Base-by-base conservation (phyloP, 1,140 invertebrate species). In the Drosophila lacteicornis region DNA sequence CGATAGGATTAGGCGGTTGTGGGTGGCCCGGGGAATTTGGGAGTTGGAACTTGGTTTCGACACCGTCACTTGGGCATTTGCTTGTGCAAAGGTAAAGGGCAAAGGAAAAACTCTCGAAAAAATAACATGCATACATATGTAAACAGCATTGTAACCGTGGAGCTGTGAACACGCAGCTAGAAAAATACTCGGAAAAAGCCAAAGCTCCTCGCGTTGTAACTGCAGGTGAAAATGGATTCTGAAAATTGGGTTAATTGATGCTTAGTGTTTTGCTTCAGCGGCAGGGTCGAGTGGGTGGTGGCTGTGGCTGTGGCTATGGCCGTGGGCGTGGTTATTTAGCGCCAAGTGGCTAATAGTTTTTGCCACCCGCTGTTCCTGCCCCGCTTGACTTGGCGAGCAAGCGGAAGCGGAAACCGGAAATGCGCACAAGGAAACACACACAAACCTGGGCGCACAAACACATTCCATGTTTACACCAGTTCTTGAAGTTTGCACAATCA, bases 191-290 rank as follows among this genome's bases (percentile, higher is more conserved):
- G 11, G 38, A 60, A 60, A 79, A 63, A 76, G 61, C 61, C 51
- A 83, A 69, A 55, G 75, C 67, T 65, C 62, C 60, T 67, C 49
- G 53, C 46, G 65, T 49, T 56, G 63, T 56, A 75, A 51, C 56
- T 56, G 76, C 80, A 91, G 87, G 87, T 91, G 87, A 87, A 91
- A 91, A 91, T 91, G 87, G 82, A 87, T 87, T 85, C 80, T 91
- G 65, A 91, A 87, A 91, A 91, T 91, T 91, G 87, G 87, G 87
- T 91, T 91, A 91, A 91, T 91, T 91, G 87, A 91, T 91, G 87
- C 87, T 91, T 91, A 91, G 82, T 81, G 82, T 78, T 71, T 68
- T 79, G 65, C 75, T 56, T 36, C 46, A 58, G 38, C 68, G 30
- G 63, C 65, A 51, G 70, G 57, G 65, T 15, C 19, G 59, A 58